Conservation (phyloP, 2,113 vertebrate species). For the Eulemur macaco region DNA sequence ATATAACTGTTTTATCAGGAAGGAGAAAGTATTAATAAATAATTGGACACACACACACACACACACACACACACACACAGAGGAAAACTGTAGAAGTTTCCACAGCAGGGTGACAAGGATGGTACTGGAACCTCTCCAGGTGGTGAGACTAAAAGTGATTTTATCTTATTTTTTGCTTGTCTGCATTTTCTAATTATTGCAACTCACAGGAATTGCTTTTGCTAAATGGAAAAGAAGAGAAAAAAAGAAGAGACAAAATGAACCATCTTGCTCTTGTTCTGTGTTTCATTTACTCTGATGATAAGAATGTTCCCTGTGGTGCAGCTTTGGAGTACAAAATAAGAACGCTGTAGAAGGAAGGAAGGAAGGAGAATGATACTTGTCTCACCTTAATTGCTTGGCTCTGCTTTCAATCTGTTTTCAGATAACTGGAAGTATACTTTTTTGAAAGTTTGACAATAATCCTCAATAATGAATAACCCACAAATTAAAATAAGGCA, state of each 20-base stretch:
- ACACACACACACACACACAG: no score
- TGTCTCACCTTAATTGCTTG: background rate
- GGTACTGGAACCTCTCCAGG: background rate
- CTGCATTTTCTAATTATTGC: slow-evolving; percentile 10
- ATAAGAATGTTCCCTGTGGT: background rate
- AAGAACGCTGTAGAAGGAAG: background rate
- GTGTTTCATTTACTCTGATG: background rate
- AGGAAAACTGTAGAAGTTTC: background rate
- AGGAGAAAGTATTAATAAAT: background rate
- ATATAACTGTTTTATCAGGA: background rate
- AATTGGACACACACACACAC: background rate
- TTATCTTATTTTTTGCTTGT: background rate
- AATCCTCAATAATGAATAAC: background rate
- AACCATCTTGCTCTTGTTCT: background rate
- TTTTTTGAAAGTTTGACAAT: background rate
- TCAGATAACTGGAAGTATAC: background rate
- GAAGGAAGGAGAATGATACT: background rate
- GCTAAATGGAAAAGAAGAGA: background rate
- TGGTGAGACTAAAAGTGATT: background rate
- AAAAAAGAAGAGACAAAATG: background rate
- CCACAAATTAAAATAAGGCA: slow-evolving; percentile 9
- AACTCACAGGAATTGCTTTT: background rate
- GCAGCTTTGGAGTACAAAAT: background rate
- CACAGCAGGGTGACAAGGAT: background rate
- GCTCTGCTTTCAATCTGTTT: background rate